Conservation (phyloP, 2,113 vertebrate genomes). For the Nyctibius bracteatus region DNA sequence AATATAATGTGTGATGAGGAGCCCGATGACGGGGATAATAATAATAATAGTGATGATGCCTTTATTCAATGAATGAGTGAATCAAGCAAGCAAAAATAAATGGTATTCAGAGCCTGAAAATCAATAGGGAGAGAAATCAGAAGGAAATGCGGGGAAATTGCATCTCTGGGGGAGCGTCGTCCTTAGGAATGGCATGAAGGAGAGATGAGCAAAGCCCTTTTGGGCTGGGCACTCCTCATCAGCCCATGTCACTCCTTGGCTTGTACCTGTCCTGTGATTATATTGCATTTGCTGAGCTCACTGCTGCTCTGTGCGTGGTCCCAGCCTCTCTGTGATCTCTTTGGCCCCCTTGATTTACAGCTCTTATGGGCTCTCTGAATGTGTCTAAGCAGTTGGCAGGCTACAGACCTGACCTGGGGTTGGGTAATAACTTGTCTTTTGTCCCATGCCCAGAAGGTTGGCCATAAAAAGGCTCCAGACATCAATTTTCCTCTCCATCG, state of each 20-base stretch:
- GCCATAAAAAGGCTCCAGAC: slow-evolving; percentile 51
- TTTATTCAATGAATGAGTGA: slow-evolving; percentile 70
- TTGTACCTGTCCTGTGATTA: not conserved
- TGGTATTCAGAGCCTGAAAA: slow-evolving; percentile 46
- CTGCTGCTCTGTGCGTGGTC: not conserved
- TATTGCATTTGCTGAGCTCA: not conserved
- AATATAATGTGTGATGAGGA: slow-evolving; percentile 71
- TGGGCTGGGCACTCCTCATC: not conserved
- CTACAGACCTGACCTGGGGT: slow-evolving; percentile 46
- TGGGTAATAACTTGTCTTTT: slow-evolving; percentile 65
- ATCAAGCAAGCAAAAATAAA: slow-evolving; percentile 67
- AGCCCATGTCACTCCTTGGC: fast-evolving
- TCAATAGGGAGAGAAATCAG: slow-evolving; percentile 36
- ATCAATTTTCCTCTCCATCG: slow-evolving; percentile 42
- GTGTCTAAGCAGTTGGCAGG: slow-evolving; percentile 32
- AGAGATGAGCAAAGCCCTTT: not conserved
- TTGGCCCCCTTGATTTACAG: slow-evolving; percentile 44
- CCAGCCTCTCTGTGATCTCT: not conserved
- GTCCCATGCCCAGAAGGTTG: slow-evolving; percentile 51
- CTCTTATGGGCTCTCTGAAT: slow-evolving; percentile 29
- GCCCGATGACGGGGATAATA: slow-evolving; percentile 40
- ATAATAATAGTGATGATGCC: slow-evolving; percentile 73
- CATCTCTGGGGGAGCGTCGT: not conserved
- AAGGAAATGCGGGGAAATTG: not conserved
- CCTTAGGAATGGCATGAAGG: not conserved